Base-by-base conservation (phyloP, 2,113 vertebrate genomes). In the Ailuropoda melanoleuca region DNA sequence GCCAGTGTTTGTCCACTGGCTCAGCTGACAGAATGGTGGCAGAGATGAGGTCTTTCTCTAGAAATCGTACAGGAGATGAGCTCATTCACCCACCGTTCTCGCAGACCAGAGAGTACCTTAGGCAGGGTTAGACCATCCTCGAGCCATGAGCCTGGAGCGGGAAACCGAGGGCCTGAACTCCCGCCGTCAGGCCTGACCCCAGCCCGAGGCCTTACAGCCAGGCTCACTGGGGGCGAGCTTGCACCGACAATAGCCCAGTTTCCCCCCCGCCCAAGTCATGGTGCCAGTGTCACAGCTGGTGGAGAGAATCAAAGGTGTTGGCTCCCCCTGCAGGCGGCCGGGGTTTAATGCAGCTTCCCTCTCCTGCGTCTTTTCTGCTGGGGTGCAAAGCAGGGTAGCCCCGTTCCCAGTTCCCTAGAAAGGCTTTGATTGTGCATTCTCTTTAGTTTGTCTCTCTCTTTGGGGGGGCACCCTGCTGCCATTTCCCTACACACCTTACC, bases 1-100 rank as follows among this genome's bases (percentile, higher is more conserved):
- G 60, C 78, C 39, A 8, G 37, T 15, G 11, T 46, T 18, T 26
- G 21, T 18, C 2, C 46, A 24, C 29, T 23, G 23, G 58, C 60
- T 46, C 60, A 77, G 11, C 18, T 48, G 81, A 24, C 10, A 29
- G 64, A 37, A 19, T 1, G 26, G 2, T 0, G 0, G 0, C 43
- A 12, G 50, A 39, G 29, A 70, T 1, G 12, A 7, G 29, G 11
- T 55, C n/a, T 48, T 70, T 26, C 50, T 86, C 66, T 56, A 34
- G 68, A 86, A 60, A 58, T n/a, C 8, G 29, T 13, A 55, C 29
- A 26, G 55, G 39, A 68, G 18, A 78, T 50, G 64, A 88, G 15
- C 24, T 37, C 5, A 18, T 43, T 89, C 14, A 10, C 23, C 0
- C 0, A 31, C 19, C 26, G 18, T 21, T 56, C 29, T 64, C 13